These are phyloP conservation scores for Cuculus canorus DNA, from an alignment of 2,797 vertebrate genomes.

Conservation along the genomic window DNA sequence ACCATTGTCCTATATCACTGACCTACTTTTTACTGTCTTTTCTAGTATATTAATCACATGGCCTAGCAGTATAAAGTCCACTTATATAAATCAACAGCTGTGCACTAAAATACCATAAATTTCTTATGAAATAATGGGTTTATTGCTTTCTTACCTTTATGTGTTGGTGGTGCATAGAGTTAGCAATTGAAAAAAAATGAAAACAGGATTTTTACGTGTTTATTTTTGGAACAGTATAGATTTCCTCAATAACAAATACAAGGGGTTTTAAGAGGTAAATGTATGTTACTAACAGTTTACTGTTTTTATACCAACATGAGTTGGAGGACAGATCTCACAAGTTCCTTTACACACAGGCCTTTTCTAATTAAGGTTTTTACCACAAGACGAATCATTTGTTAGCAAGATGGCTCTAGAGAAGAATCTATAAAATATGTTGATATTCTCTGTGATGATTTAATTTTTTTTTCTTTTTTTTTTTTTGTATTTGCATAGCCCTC, in stretches of 20 bases:
- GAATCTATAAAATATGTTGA: neutral
- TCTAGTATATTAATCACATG: neutral
- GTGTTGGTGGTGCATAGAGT: neutral
- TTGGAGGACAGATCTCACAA: neutral
- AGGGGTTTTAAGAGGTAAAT: neutral
- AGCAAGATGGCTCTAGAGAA: neutral
- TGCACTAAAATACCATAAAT: neutral
- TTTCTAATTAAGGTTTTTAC: neutral
- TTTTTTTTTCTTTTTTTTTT: neutral
- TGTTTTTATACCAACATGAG: neutral
- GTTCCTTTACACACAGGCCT: neutral
- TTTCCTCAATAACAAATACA: neutral
- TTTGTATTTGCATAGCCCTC: neutral
- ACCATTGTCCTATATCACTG: neutral
- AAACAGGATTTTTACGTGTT: accelerated
- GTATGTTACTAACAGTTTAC: neutral
- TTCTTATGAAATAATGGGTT: neutral
- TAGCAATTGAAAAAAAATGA: neutral
- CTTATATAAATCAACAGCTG: constrained; percentile 3
- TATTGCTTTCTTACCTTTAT: neutral
- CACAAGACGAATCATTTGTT: neutral
- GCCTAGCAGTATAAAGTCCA: neutral
- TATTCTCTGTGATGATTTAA: neutral
- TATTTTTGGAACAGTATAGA: neutral
- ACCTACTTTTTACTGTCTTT: constrained; percentile 42